A percentile compares a stretch with the other conserved stretches of the same genome.
Evolutionary conservation across 2,797 vertebrate genomes (phyloP).

Genomic region (Gobionotothen gibberifrons): DNA sequence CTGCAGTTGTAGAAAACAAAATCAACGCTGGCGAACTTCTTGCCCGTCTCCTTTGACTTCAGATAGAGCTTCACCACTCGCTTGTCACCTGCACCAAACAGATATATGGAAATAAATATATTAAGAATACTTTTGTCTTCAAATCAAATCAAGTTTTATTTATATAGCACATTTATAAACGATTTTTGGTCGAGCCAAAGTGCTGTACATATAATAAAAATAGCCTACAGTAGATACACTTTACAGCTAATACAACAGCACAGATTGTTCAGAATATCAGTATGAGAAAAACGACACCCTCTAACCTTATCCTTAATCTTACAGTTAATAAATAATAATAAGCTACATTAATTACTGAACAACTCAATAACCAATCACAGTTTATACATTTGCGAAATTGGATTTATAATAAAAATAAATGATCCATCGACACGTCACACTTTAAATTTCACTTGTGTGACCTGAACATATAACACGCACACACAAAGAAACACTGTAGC

Average conservation of each 20-base stretch:
- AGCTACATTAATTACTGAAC: background rate
- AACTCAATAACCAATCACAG: background rate
- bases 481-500: slow-evolving; percentile 58
- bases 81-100: slow-evolving; percentile 88
- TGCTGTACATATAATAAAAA: too few relatives aligned
- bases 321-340: background rate
- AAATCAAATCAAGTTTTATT: too few relatives aligned
- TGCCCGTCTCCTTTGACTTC: slow-evolving; percentile 96
- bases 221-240: too few relatives aligned
- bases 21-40: slow-evolving; percentile 95
- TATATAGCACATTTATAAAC: too few relatives aligned
- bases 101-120: background rate
- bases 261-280: too few relatives aligned
- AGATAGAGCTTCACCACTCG: slow-evolving; percentile 95
- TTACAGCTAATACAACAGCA: too few relatives aligned
- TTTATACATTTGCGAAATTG: background rate
- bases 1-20: slow-evolving; percentile 99
- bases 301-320: too few relatives aligned
- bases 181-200: too few relatives aligned
- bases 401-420: background rate
- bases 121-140: background rate
- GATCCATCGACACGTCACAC: background rate
- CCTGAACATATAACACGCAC: slow-evolving; percentile 33
- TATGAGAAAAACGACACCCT: too few relatives aligned
- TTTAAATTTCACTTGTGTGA: slow-evolving; percentile 32